Conservation (phyloP, 2,113 vertebrate species). For the Ptychochromis oligacanthus region DNA sequence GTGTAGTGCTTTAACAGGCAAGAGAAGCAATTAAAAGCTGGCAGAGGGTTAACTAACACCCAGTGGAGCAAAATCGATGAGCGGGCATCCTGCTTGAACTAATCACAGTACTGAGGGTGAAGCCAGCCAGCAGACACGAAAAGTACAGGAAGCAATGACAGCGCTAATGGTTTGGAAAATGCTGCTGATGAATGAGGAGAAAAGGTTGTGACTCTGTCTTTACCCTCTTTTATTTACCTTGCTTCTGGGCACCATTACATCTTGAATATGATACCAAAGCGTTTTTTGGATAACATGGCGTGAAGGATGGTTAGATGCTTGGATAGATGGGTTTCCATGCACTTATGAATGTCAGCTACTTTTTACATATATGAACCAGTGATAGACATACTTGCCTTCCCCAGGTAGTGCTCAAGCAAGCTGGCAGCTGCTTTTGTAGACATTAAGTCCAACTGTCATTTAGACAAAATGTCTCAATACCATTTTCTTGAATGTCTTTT, state of each 20-base stretch:
- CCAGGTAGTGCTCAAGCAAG: constrained; percentile 41
- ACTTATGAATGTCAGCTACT: not conserved
- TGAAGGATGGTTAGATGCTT: constrained; percentile 7
- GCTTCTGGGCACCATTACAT: constrained; percentile 8
- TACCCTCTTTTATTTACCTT: constrained; percentile 55
- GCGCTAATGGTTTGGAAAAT: constrained; percentile 78
- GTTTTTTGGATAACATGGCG: not conserved
- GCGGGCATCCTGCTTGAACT: constrained; percentile 70
- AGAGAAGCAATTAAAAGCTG: constrained; percentile 74
- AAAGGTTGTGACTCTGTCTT: constrained; percentile 52
- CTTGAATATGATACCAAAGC: constrained; percentile 1
- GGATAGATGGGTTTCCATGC: constrained; percentile 13
- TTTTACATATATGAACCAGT: not conserved
- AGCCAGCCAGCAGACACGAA: constrained; percentile 66
- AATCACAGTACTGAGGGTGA: constrained; percentile 72
- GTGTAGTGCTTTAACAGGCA: constrained; percentile 57
- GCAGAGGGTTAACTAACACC: constrained; percentile 74
- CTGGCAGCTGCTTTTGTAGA: constrained; percentile 29
- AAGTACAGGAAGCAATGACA: constrained; percentile 74
- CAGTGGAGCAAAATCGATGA: constrained; percentile 73
- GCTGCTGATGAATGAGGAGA: constrained; percentile 69
- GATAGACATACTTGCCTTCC: not conserved
- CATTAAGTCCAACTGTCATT: constrained; percentile 58
- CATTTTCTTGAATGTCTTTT: constrained; percentile 62
- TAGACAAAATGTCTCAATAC: constrained; percentile 58